Base-by-base conservation (phyloP, 1,140 invertebrate genomes). In the Zaprionus nigranus region DNA sequence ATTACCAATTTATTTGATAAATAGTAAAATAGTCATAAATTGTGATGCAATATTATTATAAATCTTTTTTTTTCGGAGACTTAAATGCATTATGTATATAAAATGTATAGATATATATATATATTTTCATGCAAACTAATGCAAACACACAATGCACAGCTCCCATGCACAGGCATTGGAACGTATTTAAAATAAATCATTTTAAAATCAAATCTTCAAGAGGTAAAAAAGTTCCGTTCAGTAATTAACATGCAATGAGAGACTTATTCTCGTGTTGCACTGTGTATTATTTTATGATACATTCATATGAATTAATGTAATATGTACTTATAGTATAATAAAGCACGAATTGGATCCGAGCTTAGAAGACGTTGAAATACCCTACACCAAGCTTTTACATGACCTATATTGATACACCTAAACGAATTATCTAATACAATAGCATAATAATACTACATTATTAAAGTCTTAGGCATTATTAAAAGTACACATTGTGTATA, bases 11-110 rank as follows among this genome's bases (percentile, higher is more conserved):
- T 15, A 60, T 26, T 13, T 24, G 15, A n/a, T n/a, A 59, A 17
- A 57, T 46, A 22, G 28, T 20, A 2, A 59, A 17, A 57, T 46
- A 22, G 28, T 20, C 1, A 36, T 17, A 56, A 40, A 26, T 36
- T 22, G 15, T 53, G 17, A 22, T 64, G 62, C 62, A 59, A 49
- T n/a, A 46, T 46, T 46, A 7, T 17, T 46, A 59, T 1, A 51
- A 12, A 43, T 34, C n/a, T 46, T 6, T 46, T 46, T 43, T 30
- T 30, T n/a, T 30, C 38, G 56, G 56, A 67, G 65, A 67, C 56
- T 59, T 67, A 22, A 49, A 49, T 67, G 40, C 40, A 66, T 20
- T 24, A 49, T 49, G 46, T 49, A 22, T 49, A 46, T 46, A 17
- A 17, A 46, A 17, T 51, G 12, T 24, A 51, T 24, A 4, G 22